Conservation (phyloP, 2,113 vertebrate genomes). For the Neolamprologus toae region DNA sequence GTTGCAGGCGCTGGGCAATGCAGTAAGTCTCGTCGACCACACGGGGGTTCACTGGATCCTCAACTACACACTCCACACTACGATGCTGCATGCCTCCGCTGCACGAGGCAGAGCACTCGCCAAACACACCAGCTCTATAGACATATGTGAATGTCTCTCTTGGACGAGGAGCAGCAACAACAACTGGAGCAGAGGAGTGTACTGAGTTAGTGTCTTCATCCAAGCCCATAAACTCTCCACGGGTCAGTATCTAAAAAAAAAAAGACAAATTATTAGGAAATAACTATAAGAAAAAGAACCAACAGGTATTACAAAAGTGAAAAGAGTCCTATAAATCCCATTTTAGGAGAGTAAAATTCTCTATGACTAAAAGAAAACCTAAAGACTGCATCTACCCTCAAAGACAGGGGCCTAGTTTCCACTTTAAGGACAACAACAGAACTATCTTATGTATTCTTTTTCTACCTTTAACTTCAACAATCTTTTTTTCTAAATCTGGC, state of each 20-base stretch:
- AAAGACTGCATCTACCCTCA: neutral
- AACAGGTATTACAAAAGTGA: neutral
- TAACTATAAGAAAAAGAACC: neutral
- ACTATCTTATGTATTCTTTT: neutral
- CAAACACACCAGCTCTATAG: constrained; percentile 75
- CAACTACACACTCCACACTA: constrained; percentile 72
- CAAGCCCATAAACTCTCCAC: constrained; percentile 42
- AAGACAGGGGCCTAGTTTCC: neutral
- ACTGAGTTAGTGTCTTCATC: constrained; percentile 17
- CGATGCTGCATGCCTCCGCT: constrained; percentile 80
- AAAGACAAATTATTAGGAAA: neutral
- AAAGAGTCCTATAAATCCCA: neutral
- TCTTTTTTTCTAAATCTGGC: neutral
- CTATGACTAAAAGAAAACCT: neutral
- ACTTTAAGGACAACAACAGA: neutral
- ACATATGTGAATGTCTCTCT: constrained; percentile 13
- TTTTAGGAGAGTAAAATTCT: neutral
- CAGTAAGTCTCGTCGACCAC: constrained; percentile 72
- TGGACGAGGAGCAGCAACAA: neutral
- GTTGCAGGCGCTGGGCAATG: constrained; percentile 55
- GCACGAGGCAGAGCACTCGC: constrained; percentile 79
- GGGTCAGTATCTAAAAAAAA: constrained; percentile 14
- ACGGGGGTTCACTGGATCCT: constrained; percentile 50
- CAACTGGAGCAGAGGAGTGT: neutral
- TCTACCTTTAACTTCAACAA: neutral